Base-by-base conservation (phyloP, 2,888 invertebrate genomes). In the Kuschelorhynchus macadamiae region DNA sequence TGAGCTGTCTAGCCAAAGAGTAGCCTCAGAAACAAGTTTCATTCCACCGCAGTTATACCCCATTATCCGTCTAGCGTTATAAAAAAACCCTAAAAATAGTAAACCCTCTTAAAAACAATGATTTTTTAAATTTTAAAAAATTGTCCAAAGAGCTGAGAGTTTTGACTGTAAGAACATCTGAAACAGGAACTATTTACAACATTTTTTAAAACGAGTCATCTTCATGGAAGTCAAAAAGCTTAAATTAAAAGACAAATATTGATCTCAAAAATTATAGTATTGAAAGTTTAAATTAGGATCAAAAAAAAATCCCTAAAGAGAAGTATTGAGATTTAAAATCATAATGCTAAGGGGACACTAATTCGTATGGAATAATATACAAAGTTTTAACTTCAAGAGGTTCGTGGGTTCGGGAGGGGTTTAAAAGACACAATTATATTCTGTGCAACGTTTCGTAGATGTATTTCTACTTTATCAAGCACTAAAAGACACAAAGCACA, bases 61-160 rank as follows among this genome's bases (percentile, higher is more conserved):
- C 12, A 46, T 46, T 16, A 46, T 46, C 17, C 46, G 11, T 46
- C 46, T 46, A 17, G 46, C 46, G 14, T 3, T 5, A 2, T 16
- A 17, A 2, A 46, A 17, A 17, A 5, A 46, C 5, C 46, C 46
- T 11, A 5, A 9, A 46, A 5, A 46, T 46, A 16, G 17, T 46
- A 16, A 5, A 46, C 4, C 16, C 17, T 17, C 46, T 46, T 12
- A 5, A 46, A 17, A 5, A 46, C 14, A 46, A 18, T n/a, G 17
- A 46, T 17, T 46, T 46, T 17, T 17, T 16, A 46, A 17, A 17
- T 46, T 46, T 46, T 46, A 17, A 46, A 46, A 36, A 36, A 9
- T 12, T 36, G 2, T 36, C 36, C 11, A 36, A 36, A 36, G 36
- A 36, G 11, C 36, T 36, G 12, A 36, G 36, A 36, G 12, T 36